Evolutionary conservation across 2,113 vertebrate genomes (phyloP).

Genomic region (Phocoena phocoena): DNA sequence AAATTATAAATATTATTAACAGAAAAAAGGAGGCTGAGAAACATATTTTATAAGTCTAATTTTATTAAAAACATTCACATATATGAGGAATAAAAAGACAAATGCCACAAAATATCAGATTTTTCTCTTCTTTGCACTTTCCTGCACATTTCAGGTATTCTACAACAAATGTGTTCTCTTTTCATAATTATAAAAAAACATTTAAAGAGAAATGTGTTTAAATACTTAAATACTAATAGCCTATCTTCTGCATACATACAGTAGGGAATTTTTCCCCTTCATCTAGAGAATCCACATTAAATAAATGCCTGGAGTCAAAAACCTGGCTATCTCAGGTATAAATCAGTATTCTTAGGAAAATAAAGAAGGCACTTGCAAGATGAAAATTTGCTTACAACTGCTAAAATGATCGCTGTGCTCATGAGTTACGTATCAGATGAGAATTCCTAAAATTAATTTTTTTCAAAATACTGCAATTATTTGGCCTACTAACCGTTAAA

Average conservation of each 20-base stretch:
- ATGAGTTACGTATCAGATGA: not conserved
- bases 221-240: not conserved
- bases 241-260: not conserved
- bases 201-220: not conserved
- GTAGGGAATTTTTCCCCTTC: not conserved
- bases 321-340: not conserved
- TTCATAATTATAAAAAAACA: not conserved
- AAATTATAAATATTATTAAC: not conserved
- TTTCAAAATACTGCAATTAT: not conserved
- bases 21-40: slow-evolving; percentile 1
- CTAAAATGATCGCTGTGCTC: not conserved
- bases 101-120: not conserved
- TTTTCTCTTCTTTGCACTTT: not conserved
- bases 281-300: not conserved
- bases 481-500: not conserved
- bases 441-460: not conserved
- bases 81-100: not conserved
- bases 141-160: not conserved
- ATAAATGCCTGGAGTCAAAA: not conserved
- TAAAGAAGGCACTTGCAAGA: not conserved
- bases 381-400: not conserved
- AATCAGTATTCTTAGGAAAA: not conserved
- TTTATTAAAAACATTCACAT: slow-evolving; percentile 32
- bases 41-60: not conserved
- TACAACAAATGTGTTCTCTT: not conserved